These are phyloP conservation scores for Dioctria rufipes DNA, from an alignment of 2,888 invertebrate genomes.

Conservation along the genomic window DNA sequence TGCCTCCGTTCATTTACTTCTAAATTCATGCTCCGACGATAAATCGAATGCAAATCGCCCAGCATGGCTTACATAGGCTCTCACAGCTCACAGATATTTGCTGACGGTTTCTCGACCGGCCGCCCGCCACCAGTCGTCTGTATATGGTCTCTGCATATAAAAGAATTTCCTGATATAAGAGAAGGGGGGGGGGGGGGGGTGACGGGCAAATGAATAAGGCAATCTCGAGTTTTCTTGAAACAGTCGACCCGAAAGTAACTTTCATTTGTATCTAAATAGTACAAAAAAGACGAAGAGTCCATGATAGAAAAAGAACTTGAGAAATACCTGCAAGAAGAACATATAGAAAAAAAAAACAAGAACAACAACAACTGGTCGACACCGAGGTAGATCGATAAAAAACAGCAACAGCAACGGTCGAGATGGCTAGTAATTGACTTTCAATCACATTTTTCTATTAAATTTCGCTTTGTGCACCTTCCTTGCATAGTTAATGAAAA, in stretches of 20 bases:
- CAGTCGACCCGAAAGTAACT: conserved; percentile 6
- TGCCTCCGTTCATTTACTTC: conserved; percentile 9
- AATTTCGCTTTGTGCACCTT: not conserved
- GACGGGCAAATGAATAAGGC: too few relatives aligned
- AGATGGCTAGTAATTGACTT: conserved; percentile 19
- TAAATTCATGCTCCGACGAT: not conserved
- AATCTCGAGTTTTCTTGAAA: not conserved
- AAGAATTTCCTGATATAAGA: too few relatives aligned
- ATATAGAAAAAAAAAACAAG: not conserved
- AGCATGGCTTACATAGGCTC: too few relatives aligned
- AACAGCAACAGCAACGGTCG: not conserved
- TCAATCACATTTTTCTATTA: conserved; percentile 36
- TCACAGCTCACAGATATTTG: too few relatives aligned
- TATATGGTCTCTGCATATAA: too few relatives aligned
- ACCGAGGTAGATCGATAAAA: not conserved
- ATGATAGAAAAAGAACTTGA: not conserved
- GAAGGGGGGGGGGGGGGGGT: too few relatives aligned
- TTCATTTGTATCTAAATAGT: not conserved
- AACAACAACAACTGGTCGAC: not conserved
- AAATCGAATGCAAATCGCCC: conserved; percentile 25
- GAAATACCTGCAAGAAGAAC: not conserved
- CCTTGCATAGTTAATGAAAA: not conserved
- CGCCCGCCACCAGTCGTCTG: too few relatives aligned
- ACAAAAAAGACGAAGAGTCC: not conserved
- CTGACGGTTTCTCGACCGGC: too few relatives aligned